Percentiles rank a stretch among this genome's conserved stretches.
phyloP scores from a whole-genome alignment of 2,113 vertebrate species.

The Lophotis ruficrista region DNA sequence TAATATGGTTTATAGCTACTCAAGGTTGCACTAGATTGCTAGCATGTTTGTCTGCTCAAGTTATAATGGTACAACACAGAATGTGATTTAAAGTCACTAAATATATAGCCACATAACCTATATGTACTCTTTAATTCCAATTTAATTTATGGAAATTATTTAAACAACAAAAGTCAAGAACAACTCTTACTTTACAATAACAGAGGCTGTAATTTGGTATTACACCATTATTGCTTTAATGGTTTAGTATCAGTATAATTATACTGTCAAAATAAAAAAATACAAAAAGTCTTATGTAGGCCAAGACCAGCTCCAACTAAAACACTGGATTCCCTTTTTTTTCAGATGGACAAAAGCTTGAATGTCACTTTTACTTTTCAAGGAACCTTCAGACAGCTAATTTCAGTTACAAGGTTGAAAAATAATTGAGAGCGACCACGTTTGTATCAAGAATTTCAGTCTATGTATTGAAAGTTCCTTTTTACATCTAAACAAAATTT shows the following conservation, averaged over 20 bases:
- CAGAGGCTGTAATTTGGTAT: neutral
- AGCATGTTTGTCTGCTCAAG: neutral
- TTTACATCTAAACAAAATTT: neutral
- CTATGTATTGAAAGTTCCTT: neutral
- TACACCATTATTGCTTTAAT: neutral
- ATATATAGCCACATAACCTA: neutral
- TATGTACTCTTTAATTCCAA: neutral
- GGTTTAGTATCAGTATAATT: neutral
- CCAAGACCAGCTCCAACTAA: neutral
- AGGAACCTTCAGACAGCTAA: neutral
- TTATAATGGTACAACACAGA: neutral
- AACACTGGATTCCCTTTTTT: neutral
- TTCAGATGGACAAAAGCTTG: neutral
- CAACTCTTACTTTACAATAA: neutral
- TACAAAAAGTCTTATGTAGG: neutral
- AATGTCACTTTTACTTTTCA: neutral
- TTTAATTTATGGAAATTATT: neutral
- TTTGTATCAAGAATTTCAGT: neutral
- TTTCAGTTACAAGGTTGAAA: neutral
- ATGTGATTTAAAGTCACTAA: neutral
- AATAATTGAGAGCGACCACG: neutral
- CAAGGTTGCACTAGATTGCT: neutral
- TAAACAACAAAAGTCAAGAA: neutral
- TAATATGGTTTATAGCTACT: neutral
- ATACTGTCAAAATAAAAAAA: neutral